Percentiles rank a stretch among this genome's conserved stretches.
Evolutionary conservation across 2,888 invertebrate genomes (phyloP).

Genomic region (Rhingia rostrata): DNA sequence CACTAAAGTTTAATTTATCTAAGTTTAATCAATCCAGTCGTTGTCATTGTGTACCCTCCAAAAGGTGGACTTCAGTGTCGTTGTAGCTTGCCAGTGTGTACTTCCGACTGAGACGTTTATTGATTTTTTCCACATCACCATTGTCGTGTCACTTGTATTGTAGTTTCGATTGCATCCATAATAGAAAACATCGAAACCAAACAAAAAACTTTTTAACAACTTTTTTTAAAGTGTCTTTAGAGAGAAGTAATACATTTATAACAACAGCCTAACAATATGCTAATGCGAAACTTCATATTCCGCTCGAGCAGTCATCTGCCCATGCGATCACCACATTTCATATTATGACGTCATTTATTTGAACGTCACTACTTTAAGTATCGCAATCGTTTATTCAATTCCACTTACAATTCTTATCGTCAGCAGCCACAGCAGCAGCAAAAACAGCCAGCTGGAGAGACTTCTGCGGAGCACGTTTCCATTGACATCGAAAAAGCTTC

Average conservation of each 20-base stretch:
- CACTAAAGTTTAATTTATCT: too few species aligned
- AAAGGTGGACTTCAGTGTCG: constrained; percentile 16
- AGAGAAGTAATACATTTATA: constrained; percentile 27
- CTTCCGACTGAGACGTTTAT: constrained; percentile 2
- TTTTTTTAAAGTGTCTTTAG: constrained; percentile 1
- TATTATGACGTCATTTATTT: constrained; percentile 79
- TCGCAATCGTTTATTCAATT: constrained; percentile 77
- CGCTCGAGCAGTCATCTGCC: constrained; percentile 78
- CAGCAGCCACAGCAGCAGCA: constrained; percentile 62
- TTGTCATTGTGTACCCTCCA: not conserved
- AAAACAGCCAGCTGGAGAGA: constrained; percentile 35
- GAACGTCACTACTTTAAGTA: constrained; percentile 77
- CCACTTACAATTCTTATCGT: constrained; percentile 74
- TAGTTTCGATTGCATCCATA: not conserved
- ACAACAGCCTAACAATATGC: constrained; percentile 76
- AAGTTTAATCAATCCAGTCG: not conserved
- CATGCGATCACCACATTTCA: constrained; percentile 77
- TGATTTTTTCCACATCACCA: constrained; percentile 27
- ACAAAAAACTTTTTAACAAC: not conserved
- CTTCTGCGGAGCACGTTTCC: constrained; percentile 67
- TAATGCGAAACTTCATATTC: constrained; percentile 79
- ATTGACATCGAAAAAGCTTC: constrained; percentile 77
- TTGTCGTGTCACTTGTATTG: constrained; percentile 5
- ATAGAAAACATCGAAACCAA: constrained; percentile 2
- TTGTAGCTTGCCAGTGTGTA: not conserved